Evolutionary conservation across 2,113 vertebrate species (phyloP).

Genomic region (Nestor notabilis): DNA sequence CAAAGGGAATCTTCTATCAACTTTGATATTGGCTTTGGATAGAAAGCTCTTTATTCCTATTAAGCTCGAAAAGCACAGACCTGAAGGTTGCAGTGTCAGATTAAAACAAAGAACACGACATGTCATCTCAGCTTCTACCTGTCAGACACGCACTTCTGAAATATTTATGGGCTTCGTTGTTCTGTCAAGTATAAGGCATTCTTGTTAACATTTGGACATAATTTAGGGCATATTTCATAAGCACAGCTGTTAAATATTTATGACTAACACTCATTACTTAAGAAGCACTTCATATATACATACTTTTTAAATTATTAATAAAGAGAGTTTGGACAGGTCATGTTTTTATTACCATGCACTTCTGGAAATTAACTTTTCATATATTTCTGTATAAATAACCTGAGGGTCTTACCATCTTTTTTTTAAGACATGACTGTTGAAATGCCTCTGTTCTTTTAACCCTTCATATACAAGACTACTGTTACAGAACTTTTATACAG

Average conservation of each 20-base stretch:
- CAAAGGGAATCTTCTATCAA: background rate
- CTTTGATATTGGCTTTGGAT: constrained; percentile 9
- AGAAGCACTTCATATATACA: constrained; percentile 69
- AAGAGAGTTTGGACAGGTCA: constrained; percentile 54
- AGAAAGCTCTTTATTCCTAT: constrained; percentile 18
- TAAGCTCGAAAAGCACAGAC: constrained; percentile 13
- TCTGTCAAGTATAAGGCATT: constrained; percentile 64
- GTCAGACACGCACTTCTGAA: constrained; percentile 55
- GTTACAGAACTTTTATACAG: background rate
- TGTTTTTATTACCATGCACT: constrained; percentile 64
- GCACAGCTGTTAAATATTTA: constrained; percentile 75
- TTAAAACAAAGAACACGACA: constrained; percentile 10
- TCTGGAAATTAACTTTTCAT: constrained; percentile 65
- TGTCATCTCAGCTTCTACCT: constrained; percentile 38
- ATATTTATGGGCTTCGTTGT: constrained; percentile 72
- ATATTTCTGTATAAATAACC: constrained; percentile 37
- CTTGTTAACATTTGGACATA: constrained; percentile 74
- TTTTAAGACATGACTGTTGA: background rate
- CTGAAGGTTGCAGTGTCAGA: constrained; percentile 27
- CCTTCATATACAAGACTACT: background rate
- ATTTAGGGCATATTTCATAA: constrained; percentile 74
- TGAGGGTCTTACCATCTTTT: background rate
- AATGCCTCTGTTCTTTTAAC: background rate
- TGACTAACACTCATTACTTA: constrained; percentile 68
- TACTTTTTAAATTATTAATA: constrained; percentile 74